Evolutionary conservation across 1,140 invertebrate species (phyloP).

Genomic region (Philaenus spumarius): DNA sequence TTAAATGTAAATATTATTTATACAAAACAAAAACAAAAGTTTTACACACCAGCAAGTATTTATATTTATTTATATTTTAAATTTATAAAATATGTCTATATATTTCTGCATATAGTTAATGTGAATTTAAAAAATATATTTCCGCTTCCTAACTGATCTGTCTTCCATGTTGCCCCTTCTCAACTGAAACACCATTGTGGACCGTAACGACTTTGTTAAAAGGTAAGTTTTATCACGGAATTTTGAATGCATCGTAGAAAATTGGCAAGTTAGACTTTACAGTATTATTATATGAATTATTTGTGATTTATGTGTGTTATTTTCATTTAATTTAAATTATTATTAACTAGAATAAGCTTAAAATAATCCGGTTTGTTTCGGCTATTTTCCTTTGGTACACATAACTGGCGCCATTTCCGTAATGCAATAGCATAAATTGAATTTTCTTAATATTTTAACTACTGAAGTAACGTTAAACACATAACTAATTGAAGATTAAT

Average conservation of each 20-base stretch:
- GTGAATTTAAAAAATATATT: conserved; percentile 1
- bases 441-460: too few species aligned
- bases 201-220: conserved; percentile 23
- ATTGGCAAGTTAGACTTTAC: conserved; percentile 11
- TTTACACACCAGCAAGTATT: background rate
- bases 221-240: conserved; percentile 24
- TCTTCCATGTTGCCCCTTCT: conserved; percentile 13
- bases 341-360: conserved; percentile 7
- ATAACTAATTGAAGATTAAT: too few species aligned
- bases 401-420: conserved; percentile 22
- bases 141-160: conserved; percentile 15
- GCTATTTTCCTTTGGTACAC: conserved; percentile 27
- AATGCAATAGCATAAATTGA: too few species aligned
- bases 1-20: background rate
- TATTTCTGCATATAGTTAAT: background rate
- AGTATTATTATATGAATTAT: conserved; percentile 2
- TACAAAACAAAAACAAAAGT: background rate
- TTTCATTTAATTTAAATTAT: background rate
- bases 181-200: conserved; percentile 28
- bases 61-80: background rate
- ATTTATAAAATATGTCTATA: background rate
- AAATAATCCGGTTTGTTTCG: conserved; percentile 16
- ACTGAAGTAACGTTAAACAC: too few species aligned
- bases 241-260: conserved; percentile 8
- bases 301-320: background rate